Conservation (phyloP, 2,113 vertebrate species). For the Diadophis punctatus region DNA sequence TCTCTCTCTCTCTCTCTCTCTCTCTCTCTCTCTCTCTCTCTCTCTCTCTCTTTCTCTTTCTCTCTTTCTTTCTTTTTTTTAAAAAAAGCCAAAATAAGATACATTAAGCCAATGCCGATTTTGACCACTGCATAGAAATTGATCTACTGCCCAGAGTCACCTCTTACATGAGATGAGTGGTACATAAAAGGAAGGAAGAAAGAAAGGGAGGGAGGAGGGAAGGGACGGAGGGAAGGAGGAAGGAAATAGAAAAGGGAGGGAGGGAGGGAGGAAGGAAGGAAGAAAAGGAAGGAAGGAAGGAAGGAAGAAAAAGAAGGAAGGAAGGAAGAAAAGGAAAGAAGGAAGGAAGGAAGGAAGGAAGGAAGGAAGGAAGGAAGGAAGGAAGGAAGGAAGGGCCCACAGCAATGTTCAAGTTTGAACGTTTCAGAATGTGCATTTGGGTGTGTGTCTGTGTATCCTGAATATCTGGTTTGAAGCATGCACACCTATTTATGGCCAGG, state of each 20-base stretch:
- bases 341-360: too few species aligned
- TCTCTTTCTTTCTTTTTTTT: not conserved
- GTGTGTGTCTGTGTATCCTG: not conserved
- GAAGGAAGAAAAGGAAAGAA: too few species aligned
- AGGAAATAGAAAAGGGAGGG: not conserved
- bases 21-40: too few species aligned
- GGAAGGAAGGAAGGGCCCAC: not conserved
- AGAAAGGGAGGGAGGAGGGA: not conserved
- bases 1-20: accelerated
- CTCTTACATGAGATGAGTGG: not conserved
- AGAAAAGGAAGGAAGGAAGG: too few species aligned
- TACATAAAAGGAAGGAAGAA: not conserved
- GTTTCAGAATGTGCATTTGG: not conserved
- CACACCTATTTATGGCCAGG: not conserved
- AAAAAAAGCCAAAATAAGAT: not conserved
- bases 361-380: too few species aligned
- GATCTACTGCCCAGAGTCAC: not conserved
- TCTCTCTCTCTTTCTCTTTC: too few species aligned
- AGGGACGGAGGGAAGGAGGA: not conserved
- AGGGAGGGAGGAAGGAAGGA: not conserved
- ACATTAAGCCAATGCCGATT: not conserved
- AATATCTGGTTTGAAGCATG: not conserved
- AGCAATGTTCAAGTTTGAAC: not conserved
- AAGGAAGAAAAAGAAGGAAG: accelerated
- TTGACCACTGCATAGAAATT: not conserved